phyloP scores from a whole-genome alignment of 2,888 invertebrate genomes.

The Drosophila histrio region DNA sequence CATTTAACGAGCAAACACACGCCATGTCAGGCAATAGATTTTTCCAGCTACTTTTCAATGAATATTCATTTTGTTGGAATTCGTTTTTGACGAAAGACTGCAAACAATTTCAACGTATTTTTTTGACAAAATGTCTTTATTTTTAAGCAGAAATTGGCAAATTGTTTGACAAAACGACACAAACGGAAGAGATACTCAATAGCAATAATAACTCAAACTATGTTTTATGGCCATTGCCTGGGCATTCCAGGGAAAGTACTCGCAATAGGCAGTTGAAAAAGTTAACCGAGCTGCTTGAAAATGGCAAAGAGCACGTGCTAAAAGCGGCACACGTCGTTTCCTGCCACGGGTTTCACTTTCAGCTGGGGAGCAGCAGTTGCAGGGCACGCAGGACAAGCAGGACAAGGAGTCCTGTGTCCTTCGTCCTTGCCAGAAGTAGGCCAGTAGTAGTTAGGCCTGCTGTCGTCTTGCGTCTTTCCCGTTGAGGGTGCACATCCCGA shows the following conservation, averaged over 20 bases:
- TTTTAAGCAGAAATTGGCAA: constrained; percentile 68
- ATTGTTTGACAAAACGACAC: constrained; percentile 42
- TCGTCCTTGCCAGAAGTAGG: constrained; percentile 54
- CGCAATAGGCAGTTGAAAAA: not conserved
- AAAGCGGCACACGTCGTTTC: constrained; percentile 64
- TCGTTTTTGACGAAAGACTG: constrained; percentile 7
- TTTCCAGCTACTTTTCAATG: constrained; percentile 21
- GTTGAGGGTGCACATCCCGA: constrained; percentile 63
- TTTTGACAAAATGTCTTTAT: constrained; percentile 69
- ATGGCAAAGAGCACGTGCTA: constrained; percentile 16
- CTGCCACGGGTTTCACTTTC: constrained; percentile 78
- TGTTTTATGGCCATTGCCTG: constrained; percentile 5
- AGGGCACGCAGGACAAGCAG: not conserved
- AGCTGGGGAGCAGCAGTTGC: constrained; percentile 20
- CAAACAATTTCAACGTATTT: constrained; percentile 22
- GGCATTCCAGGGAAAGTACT: constrained; percentile 21
- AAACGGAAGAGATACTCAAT: constrained; percentile 35
- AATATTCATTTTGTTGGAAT: constrained; percentile 29
- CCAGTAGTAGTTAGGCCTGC: constrained; percentile 52
- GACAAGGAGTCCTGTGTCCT: too few species aligned
- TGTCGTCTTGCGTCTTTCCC: constrained; percentile 36
- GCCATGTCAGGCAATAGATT: not conserved
- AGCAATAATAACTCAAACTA: constrained; percentile 38
- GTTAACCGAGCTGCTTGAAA: not conserved
- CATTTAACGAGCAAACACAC: constrained; percentile 17